Conservation (phyloP, 2,797 vertebrate species). For the Notoglanidium macrostoma region DNA sequence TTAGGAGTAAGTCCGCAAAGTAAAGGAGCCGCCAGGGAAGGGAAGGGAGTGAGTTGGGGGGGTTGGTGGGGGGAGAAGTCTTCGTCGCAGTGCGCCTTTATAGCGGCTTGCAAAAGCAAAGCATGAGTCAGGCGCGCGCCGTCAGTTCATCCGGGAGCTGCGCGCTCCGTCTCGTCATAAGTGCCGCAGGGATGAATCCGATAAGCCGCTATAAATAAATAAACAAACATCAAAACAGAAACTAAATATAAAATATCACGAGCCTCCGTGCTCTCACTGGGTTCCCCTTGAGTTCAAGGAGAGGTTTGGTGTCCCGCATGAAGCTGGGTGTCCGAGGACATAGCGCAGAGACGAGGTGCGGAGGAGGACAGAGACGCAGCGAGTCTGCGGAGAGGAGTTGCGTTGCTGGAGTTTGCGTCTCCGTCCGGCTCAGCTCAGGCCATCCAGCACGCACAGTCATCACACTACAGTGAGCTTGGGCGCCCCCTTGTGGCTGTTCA, state of each 20-base stretch:
- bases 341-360: slow-evolving; percentile 71
- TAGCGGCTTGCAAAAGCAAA: slow-evolving; percentile 43
- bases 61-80: background rate
- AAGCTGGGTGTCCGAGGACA: slow-evolving; percentile 70
- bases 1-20: slow-evolving; percentile 56
- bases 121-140: slow-evolving; percentile 67
- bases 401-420: slow-evolving; percentile 64
- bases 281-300: slow-evolving; percentile 9
- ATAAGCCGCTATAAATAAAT: background rate
- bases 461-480: background rate
- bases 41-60: background rate
- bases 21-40: slow-evolving; percentile 62
- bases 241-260: background rate
- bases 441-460: slow-evolving; percentile 48
- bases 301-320: slow-evolving; percentile 12
- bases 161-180: slow-evolving; percentile 53
- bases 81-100: slow-evolving; percentile 56
- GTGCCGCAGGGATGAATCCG: slow-evolving; percentile 55
- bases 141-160: slow-evolving; percentile 36
- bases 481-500: slow-evolving; percentile 37
- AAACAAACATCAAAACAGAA: background rate
- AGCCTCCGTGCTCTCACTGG: slow-evolving; percentile 24
- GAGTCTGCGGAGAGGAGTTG: slow-evolving; percentile 61
- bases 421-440: slow-evolving; percentile 60
- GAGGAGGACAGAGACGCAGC: slow-evolving; percentile 69